phyloP scores from a whole-genome alignment of 1,140 invertebrate species.

The Papilio machaon region DNA sequence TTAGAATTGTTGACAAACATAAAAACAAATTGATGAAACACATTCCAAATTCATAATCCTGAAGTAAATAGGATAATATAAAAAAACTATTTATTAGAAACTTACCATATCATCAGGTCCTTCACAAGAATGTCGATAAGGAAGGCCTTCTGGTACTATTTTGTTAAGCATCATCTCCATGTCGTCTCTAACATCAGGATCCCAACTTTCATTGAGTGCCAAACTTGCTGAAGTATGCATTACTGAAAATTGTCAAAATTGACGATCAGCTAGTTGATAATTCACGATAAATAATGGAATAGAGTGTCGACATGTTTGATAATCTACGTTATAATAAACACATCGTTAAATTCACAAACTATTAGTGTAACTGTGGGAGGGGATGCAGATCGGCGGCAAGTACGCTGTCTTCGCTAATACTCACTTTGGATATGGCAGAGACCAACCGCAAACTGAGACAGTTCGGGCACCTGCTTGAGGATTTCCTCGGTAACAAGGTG shows the following conservation, averaged over 20 bases:
- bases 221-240: slow-evolving; percentile 98
- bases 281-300: slow-evolving; percentile 10
- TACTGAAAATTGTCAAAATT: slow-evolving; percentile 86
- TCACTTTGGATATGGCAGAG: slow-evolving; percentile 98
- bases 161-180: slow-evolving; percentile 99
- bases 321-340: neutral
- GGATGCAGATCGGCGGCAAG: slow-evolving; percentile 68
- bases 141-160: slow-evolving; percentile 97
- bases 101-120: slow-evolving; percentile 99
- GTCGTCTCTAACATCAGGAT: slow-evolving; percentile 97
- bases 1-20: slow-evolving; percentile 38
- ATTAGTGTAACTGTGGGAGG: slow-evolving; percentile 58
- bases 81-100: slow-evolving; percentile 39
- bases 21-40: slow-evolving; percentile 11
- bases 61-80: neutral
- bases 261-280: slow-evolving; percentile 57
- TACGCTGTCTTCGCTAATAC: slow-evolving; percentile 73
- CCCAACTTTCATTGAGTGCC: slow-evolving; percentile 98
- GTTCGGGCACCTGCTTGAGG: slow-evolving; percentile 94
- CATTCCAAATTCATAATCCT: slow-evolving; percentile 7
- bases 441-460: slow-evolving; percentile 95
- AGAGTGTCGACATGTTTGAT: neutral
- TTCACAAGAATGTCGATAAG: slow-evolving; percentile 98
- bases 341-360: slow-evolving; percentile 43
- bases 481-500: slow-evolving; percentile 98